Conservation (phyloP, 2,113 vertebrate genomes). For the Hippolais icterina region DNA sequence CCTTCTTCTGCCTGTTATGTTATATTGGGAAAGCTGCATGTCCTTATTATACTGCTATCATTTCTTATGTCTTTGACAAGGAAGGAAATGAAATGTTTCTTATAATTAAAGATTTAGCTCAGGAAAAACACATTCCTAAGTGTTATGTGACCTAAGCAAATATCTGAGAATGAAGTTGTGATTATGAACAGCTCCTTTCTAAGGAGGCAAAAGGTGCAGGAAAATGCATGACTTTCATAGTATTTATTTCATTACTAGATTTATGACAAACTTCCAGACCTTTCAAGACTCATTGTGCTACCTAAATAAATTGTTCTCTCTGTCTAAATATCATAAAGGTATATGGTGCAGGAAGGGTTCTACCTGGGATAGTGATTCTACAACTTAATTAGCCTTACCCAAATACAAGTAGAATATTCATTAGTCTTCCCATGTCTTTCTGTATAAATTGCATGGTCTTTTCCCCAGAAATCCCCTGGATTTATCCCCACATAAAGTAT, state of each 20-base stretch:
- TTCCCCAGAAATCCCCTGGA: rapidly evolving
- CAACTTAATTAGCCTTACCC: not conserved
- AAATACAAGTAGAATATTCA: not conserved
- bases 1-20: rapidly evolving
- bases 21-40: not conserved
- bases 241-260: not conserved
- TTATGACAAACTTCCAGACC: not conserved
- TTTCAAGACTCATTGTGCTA: not conserved
- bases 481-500: not conserved
- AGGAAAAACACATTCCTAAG: rapidly evolving
- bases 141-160: not conserved
- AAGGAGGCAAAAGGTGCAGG: rapidly evolving
- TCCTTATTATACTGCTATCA: not conserved
- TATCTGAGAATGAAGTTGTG: not conserved
- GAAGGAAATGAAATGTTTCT: not conserved
- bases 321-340: not conserved
- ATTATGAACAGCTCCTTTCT: not conserved
- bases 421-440: not conserved
- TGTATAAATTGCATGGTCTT: rapidly evolving
- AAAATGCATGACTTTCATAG: rapidly evolving
- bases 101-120: not conserved
- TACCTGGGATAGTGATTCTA: not conserved
- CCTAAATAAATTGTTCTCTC: not conserved
- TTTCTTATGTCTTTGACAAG: not conserved
- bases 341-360: not conserved